Base-by-base conservation (phyloP, 2,888 invertebrate species). In the Synergus umbraculus region DNA sequence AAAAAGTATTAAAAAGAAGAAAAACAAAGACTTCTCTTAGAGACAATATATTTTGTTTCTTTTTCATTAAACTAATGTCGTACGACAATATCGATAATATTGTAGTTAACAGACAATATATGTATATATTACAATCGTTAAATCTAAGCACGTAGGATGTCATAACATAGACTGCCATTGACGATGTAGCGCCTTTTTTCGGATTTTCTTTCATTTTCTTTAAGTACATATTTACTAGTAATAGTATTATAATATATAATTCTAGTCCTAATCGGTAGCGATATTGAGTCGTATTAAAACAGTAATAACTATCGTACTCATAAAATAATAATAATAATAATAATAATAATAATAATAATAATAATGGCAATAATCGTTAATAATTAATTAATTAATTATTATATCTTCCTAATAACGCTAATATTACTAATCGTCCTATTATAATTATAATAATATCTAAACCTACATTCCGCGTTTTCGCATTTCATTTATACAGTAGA, bases 81-180 rank as follows among this genome's bases (percentile, higher is more conserved):
- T 85, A 85, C 85, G 84, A 87, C 86, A 85, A 88, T 88, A 88
- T 86, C 86, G 86, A 89, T 88, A 83, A 85, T 89, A 89, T 87
- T 89, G 87, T 89, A 87, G 86, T 90, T 91, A 91, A 92, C 91
- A 90, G 91, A 86, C 87, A 89, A 91, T 90, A 87, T 82, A 81
- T 65, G 78, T 80, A 83, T 85, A 90, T 88, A 89, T 89, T 91
- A 91, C 90, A 90, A 87, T 85, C 83, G 85, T 85, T 84, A 86
- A 88, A 87, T 85, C 85, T 88, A 88, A 83, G 85, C 85, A 78
- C 85, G 81, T 85, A 85, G 86, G 81, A 83, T 81, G 81, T 83
- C 80, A 54, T 64, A 79, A 77, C 78, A 78, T 78, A 65, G 78
- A 83, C 49, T 37, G 65, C 29, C 73, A 73, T 63, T 76, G 78